phyloP scores from a whole-genome alignment of 2,888 invertebrate genomes.

The Ophion obscuratus region DNA sequence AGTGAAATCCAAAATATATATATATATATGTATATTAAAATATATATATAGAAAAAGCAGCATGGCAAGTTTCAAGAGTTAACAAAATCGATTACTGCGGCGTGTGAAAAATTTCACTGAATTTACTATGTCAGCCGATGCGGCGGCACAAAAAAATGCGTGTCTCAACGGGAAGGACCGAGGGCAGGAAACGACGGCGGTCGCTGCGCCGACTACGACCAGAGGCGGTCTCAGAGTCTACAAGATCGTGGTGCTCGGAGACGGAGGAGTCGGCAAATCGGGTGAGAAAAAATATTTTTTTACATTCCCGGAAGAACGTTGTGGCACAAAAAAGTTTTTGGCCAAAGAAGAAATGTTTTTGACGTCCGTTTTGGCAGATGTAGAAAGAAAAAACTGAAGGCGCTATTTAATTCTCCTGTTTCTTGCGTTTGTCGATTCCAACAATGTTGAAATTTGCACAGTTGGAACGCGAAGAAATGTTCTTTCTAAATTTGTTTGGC shows the following conservation, averaged over 20 bases:
- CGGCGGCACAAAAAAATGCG: conserved; percentile 69
- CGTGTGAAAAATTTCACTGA: neutral
- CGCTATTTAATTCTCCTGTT: too few relatives aligned
- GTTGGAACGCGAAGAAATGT: too few relatives aligned
- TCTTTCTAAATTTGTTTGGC: too few relatives aligned
- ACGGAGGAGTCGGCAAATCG: conserved; percentile 97
- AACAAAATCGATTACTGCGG: neutral
- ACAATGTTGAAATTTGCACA: too few relatives aligned
- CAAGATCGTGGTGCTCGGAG: conserved; percentile 96
- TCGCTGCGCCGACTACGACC: conserved; percentile 80
- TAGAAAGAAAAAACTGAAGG: neutral
- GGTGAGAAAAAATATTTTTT: conserved; percentile 83
- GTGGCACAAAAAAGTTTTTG: too few relatives aligned
- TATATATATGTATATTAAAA: neutral
- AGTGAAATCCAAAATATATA: neutral
- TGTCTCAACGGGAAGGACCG: conserved; percentile 76
- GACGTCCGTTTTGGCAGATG: neutral
- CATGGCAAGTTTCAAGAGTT: conserved; percentile 18
- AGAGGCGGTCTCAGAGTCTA: conserved; percentile 91
- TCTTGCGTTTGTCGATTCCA: too few relatives aligned
- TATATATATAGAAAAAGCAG: neutral
- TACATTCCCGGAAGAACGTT: neutral
- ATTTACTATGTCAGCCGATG: conserved; percentile 71
- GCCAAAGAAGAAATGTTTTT: too few relatives aligned
- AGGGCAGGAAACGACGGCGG: conserved; percentile 65